Conservation (phyloP, 2,113 vertebrate species). For the Ondatra zibethicus region DNA sequence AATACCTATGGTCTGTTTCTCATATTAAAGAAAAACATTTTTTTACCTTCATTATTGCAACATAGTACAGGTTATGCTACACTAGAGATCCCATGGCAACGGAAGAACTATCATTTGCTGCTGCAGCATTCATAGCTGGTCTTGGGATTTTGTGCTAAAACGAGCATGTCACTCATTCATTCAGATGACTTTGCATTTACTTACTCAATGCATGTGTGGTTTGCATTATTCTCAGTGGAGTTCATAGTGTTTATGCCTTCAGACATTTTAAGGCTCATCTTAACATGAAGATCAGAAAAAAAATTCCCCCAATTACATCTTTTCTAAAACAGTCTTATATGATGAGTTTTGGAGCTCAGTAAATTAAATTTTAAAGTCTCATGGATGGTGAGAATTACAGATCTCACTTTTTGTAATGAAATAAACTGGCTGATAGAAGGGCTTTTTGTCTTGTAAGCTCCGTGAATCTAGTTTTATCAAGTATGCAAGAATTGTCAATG, state of each 20-base stretch:
- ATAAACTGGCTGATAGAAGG: background rate
- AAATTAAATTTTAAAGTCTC: conserved; percentile 11
- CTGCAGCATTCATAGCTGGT: background rate
- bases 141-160: conserved; percentile 43
- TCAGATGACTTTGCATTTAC: background rate
- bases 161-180: background rate
- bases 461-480: background rate
- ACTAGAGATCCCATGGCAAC: background rate
- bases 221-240: background rate
- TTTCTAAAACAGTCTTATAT: background rate
- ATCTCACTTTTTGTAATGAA: background rate
- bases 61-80: conserved; percentile 32
- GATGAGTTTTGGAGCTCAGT: background rate
- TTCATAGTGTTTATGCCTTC: background rate
- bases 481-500: background rate
- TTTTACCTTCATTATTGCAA: background rate
- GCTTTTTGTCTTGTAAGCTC: background rate
- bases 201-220: background rate
- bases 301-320: background rate
- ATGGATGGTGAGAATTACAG: background rate
- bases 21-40: background rate
- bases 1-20: conserved; percentile 12
- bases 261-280: background rate
- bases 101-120: background rate
- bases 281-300: background rate